Conservation (phyloP, 2,113 vertebrate genomes). For the Lophotis ruficrista region DNA sequence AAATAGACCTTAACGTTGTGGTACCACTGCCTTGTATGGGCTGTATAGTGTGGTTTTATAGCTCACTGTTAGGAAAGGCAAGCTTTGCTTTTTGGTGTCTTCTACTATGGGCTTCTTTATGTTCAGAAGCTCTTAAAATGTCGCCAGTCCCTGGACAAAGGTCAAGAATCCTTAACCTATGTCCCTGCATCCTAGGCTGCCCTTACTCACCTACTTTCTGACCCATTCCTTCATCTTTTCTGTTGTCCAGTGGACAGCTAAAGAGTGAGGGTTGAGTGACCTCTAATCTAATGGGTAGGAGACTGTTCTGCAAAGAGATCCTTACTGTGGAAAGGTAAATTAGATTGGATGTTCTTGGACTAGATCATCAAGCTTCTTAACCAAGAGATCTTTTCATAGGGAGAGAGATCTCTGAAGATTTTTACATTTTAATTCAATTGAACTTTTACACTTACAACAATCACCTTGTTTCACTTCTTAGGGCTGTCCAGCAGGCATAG, state of each 20-base stretch:
- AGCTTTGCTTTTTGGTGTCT: background rate
- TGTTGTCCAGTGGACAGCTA: background rate
- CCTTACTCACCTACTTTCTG: accelerated
- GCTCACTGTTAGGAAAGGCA: background rate
- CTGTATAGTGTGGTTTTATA: background rate
- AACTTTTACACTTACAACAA: background rate
- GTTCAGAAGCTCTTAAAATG: background rate
- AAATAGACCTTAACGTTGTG: background rate
- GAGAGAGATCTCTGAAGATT: background rate
- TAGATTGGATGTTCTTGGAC: background rate
- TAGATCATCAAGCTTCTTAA: background rate
- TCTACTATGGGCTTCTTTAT: background rate
- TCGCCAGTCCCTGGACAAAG: background rate
- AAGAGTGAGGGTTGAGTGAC: background rate
- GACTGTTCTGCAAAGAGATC: background rate
- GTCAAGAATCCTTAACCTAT: background rate
- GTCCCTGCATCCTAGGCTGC: background rate
- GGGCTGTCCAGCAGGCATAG: background rate
- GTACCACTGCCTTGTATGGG: background rate
- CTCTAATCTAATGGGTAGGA: background rate
- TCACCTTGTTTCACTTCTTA: background rate
- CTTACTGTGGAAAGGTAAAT: background rate
- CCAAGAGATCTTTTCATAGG: background rate
- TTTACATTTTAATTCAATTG: background rate
- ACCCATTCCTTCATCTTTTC: background rate